Evolutionary conservation across 2,113 vertebrate genomes (phyloP), one percentile per base, ranked within the genome.

Genomic region (Corynorhinus townsendii): DNA sequence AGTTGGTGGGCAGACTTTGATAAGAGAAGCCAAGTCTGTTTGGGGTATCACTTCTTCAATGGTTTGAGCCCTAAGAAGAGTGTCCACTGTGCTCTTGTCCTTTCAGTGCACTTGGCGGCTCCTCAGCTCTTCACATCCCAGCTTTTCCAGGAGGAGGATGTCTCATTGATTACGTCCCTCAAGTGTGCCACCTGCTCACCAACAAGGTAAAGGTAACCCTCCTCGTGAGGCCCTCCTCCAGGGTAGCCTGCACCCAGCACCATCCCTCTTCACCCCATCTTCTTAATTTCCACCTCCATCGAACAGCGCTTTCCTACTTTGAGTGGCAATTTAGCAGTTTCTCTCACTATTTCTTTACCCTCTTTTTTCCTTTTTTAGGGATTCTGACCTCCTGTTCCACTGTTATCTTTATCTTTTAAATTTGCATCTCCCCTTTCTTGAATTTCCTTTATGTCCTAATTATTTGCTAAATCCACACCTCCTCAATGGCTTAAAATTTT

Each of bases 101-200:
- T 97, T 97, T 94, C 98, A 99, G 99, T 97, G 99, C 99, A 0
- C 99, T 99, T 68, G 99, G 99, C 97, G 99, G 99, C 92, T 99
- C 99, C 26, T 99, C 99, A 8, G 99, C 99, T 64, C 99, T 99
- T 97, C 99, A 99, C 80, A 99, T 99, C 97, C 99, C 99, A 96
- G 98, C 99, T 93, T 99, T 99, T 97, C 99, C 99, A 45, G 97
- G 99, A 96, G 99, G 99, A 97, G 99, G 99, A 81, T 99, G 99
- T 97, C 99, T 99, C 91, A 99, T 99, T 1, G 99, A 99, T 98
- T 99, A 99, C 0, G 99, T 99, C 84, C 99, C 99, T 66, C 99
- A 99, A 98, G 99, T 99, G 30, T 99, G 99, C 98, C 99, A 99
- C 97, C 98, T 99, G 89, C 99, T 99, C 97, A 99, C 99, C 92